These are phyloP conservation scores for Echinops telfairi DNA, from an alignment of 2,113 vertebrate genomes.

Conservation along the genomic window DNA sequence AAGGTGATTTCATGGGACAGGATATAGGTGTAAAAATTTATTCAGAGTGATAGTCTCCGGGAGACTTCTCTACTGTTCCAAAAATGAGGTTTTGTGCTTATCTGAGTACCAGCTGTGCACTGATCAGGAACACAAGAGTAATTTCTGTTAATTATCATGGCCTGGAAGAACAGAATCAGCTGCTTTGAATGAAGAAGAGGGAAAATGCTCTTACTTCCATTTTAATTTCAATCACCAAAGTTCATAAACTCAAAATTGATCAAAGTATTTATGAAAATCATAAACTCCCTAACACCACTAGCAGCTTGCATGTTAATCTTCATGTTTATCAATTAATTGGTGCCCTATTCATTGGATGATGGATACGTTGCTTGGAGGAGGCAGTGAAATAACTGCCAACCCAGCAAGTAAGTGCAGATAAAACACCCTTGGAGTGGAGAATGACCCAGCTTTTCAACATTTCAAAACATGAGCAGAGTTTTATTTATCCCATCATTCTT, in stretches of 20 bases:
- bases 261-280: conserved; percentile 62
- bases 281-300: conserved; percentile 53
- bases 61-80: background rate
- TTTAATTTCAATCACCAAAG: conserved; percentile 71
- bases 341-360: conserved; percentile 15
- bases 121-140: conserved; percentile 62
- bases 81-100: conserved; percentile 63
- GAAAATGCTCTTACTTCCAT: conserved; percentile 76
- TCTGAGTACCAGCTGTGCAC: conserved; percentile 68
- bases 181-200: conserved; percentile 59
- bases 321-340: conserved; percentile 73
- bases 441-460: background rate
- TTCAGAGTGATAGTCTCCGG: background rate
- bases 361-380: conserved; percentile 52
- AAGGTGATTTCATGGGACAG: background rate
- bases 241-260: conserved; percentile 68
- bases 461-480: conserved; percentile 10
- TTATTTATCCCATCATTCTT: background rate
- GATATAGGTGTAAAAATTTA: background rate
- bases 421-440: conserved; percentile 39
- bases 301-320: conserved; percentile 68
- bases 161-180: conserved; percentile 68
- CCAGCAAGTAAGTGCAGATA: background rate
- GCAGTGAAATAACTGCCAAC: conserved; percentile 37
- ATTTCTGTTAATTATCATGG: conserved; percentile 71